phyloP scores from a whole-genome alignment of 1,140 invertebrate species.

The Trichonephila inaurata region DNA sequence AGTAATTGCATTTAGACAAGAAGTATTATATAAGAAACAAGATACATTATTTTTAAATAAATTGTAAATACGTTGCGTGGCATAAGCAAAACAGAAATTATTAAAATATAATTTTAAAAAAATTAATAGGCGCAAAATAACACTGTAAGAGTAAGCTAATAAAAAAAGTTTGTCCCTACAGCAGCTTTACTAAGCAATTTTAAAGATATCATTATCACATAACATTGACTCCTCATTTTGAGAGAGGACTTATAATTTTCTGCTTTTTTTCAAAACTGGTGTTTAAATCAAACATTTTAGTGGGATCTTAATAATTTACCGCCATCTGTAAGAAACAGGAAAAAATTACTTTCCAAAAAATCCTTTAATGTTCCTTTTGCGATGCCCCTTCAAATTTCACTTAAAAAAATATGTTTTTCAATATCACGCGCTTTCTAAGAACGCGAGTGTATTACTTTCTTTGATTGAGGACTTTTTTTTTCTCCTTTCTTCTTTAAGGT shows the following conservation, averaged over 20 bases:
- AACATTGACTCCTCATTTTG: not conserved
- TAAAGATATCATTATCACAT: not conserved
- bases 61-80: no score
- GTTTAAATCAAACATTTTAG: not conserved
- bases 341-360: slow-evolving; percentile 7
- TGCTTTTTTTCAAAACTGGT: not conserved
- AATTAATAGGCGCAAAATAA: no score
- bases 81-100: no score
- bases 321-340: not conserved
- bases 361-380: slow-evolving; percentile 17
- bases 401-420: slow-evolving; percentile 14
- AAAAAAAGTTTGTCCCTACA: not conserved
- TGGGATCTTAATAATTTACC: not conserved
- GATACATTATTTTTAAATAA: no score
- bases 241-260: not conserved
- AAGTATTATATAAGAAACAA: no score
- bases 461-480: slow-evolving; percentile 20
- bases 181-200: not conserved
- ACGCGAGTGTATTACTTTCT: slow-evolving; percentile 25
- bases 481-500: not conserved
- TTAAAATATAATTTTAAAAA: no score
- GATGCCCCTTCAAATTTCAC: not conserved
- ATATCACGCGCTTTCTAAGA: slow-evolving; percentile 8
- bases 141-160: not conserved
- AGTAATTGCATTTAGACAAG: no score